These are phyloP conservation scores for Drosophila triauraria DNA, from an alignment of 1,140 invertebrate genomes.

Conservation along the genomic window DNA sequence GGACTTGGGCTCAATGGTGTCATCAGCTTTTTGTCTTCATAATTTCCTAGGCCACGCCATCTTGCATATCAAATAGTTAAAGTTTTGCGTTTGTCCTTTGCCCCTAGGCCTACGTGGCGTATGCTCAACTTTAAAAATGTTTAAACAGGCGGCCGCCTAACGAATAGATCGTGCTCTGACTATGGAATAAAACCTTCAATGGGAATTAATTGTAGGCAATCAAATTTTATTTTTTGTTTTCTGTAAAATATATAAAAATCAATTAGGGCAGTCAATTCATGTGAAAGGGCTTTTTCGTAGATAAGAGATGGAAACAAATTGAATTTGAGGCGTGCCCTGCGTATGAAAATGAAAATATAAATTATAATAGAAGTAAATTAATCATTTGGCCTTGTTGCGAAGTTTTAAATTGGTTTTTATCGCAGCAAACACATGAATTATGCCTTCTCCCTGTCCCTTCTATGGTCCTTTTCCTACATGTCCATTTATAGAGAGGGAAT, in stretches of 20 bases:
- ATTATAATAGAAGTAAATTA: constrained; percentile 18
- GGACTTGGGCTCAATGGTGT: constrained; percentile 28
- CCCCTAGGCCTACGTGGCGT: constrained; percentile 29
- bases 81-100: constrained; percentile 18
- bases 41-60: constrained; percentile 41
- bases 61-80: constrained; percentile 66
- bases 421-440: constrained; percentile 19
- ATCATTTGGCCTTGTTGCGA: constrained; percentile 5
- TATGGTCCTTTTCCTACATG: neutral
- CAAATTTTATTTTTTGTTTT: neutral
- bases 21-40: constrained; percentile 54
- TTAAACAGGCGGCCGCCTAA: constrained; percentile 27
- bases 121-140: constrained; percentile 43
- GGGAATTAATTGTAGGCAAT: constrained; percentile 43
- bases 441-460: neutral
- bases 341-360: constrained; percentile 2
- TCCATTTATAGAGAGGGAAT: constrained; percentile 18
- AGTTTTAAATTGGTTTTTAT: constrained; percentile 33
- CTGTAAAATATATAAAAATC: constrained; percentile 8
- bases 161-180: constrained; percentile 37
- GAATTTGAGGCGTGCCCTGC: constrained; percentile 4
- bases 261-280: constrained; percentile 12
- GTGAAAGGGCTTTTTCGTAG: neutral
- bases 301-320: constrained; percentile 5
- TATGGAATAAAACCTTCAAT: constrained; percentile 39